Evolutionary conservation across 2,888 invertebrate genomes (phyloP), one percentile per base, ranked within the genome.

Genomic region (Oegoconia quadripuncta): DNA sequence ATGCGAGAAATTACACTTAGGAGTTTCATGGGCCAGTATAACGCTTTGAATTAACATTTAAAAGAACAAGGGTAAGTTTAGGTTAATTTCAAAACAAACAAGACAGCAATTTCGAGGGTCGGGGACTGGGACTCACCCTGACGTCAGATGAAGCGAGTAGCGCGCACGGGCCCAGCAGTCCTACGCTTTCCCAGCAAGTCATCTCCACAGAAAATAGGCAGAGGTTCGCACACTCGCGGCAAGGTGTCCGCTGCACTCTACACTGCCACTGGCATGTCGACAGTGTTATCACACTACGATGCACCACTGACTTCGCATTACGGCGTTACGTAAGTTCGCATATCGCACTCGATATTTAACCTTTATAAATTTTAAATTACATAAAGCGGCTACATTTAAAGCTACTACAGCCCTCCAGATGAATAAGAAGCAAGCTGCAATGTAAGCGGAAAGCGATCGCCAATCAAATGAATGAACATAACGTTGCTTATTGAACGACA

Each of bases 181-280:
- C 86, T 72, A 88, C 86, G 49, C 79, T 88, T 53, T 88, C 88
- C 88, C 88, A 88, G 74, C 88, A 88, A 73, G 88, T 88, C 88
- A 88, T 88, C 55, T 70, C 72, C 73, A 69, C 59, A 54, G 50
- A 54, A 41, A 15, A 31, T 12, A n/a, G n/a, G n/a, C n/a, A n/a
- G n/a, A 54, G 59, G 48, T 50, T 48, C 48, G 52, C 57, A 48
- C 64, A 66, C 66, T 54, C 59, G 60, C 68, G 55, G 50, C 50
- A 42, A n/a, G 53, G 54, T 48, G 59, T 59, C 60, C 61, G 55
- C 58, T 58, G 55, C 55, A 60, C 60, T 54, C 53, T 54, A 55
- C 55, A 55, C 52, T 52, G n/a, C n/a, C 59, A 60, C 59, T 60
- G 64, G 62, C 60, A 9, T 3, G 9, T 22, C 64, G 64, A 63